Percentiles rank a stretch among this genome's conserved stretches.
Conservation (phyloP, 2,797 vertebrate genomes). For the Onychomys torridus region DNA sequence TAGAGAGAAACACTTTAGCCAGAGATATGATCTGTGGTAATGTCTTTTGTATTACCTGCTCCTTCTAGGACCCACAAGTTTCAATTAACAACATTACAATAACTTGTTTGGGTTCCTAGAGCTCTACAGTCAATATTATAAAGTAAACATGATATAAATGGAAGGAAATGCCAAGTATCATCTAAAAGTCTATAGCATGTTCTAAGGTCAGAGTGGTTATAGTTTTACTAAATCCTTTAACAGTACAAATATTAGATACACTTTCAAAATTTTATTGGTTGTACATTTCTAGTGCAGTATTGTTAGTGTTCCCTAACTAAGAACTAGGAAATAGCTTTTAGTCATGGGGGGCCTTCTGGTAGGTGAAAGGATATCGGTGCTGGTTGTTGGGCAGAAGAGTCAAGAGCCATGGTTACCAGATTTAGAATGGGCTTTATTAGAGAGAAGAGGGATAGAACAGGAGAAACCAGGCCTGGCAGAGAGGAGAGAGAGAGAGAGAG, state of each 20-base stretch:
- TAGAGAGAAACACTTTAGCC: background rate
- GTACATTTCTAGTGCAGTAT: background rate
- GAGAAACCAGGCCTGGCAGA: no score
- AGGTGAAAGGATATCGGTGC: no score
- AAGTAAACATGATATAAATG: background rate
- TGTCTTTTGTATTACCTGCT: background rate
- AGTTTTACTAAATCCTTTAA: background rate
- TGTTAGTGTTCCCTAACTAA: background rate
- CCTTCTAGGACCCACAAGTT: background rate
- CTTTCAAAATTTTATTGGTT: background rate
- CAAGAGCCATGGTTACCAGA: no score
- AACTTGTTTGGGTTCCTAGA: background rate
- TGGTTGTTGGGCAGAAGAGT: no score
- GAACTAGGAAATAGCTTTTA: background rate
- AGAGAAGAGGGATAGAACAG: no score
- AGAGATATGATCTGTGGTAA: background rate
- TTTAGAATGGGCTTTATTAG: no score
- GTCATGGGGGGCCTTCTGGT: background rate
- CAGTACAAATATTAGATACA: background rate
- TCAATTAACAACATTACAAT: slow-evolving; percentile 9
- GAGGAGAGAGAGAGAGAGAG: no score
- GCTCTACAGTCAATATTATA: background rate
- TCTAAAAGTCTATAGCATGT: background rate
- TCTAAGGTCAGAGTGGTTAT: background rate
- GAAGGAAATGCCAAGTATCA: slow-evolving; percentile 16